These are phyloP conservation scores for Hydra vulgaris DNA, from an alignment of 30 jellyfish, hydroid and myxozoan genomes.

Conservation along the genomic window DNA sequence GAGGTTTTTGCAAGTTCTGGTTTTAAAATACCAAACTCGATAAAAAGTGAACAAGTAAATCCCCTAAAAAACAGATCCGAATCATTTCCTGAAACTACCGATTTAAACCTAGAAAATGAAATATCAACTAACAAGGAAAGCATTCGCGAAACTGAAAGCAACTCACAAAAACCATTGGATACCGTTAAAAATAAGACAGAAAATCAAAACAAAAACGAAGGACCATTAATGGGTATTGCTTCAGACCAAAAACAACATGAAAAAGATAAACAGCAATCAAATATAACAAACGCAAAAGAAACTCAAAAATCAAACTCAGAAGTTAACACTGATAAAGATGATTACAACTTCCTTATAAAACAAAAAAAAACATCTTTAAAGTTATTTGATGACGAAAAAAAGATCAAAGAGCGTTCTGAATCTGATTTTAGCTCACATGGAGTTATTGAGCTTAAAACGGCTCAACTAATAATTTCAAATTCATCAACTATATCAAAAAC, in stretches of 20 bases:
- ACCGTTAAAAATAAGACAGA: background rate
- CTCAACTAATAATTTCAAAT: background rate
- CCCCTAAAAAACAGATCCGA: background rate
- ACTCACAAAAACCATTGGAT: background rate
- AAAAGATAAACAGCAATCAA: background rate
- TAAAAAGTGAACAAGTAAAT: background rate
- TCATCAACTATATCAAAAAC: too few relatives aligned
- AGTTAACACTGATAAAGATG: background rate
- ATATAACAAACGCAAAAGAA: background rate
- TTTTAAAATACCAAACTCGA: background rate
- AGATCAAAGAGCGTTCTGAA: background rate
- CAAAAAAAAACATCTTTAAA: background rate
- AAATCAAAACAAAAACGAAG: background rate
- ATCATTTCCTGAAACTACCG: background rate
- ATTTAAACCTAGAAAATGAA: background rate
- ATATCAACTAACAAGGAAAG: background rate
- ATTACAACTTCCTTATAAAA: too few relatives aligned
- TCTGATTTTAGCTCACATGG: background rate
- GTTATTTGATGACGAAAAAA: background rate
- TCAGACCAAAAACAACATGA: too few relatives aligned
- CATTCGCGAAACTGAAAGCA: background rate
- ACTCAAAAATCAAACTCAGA: background rate
- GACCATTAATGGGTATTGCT: too few relatives aligned
- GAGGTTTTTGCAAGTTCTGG: background rate
- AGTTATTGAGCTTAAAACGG: background rate